Evolutionary conservation across 2,888 invertebrate species (phyloP).

Genomic region (Acholoe squamosa): DNA sequence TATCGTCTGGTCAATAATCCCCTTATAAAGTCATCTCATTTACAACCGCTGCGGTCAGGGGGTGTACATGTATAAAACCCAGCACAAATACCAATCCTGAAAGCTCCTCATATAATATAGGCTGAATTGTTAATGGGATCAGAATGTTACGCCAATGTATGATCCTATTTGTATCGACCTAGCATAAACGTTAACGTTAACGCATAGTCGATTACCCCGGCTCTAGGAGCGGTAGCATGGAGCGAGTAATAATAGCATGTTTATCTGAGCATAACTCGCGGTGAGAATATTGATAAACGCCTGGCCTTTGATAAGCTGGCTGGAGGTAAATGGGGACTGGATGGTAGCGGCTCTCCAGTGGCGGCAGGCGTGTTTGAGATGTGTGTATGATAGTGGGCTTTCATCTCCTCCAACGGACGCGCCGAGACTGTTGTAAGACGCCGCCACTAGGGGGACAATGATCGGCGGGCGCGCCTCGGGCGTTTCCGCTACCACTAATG

Average conservation of each 20-base stretch:
- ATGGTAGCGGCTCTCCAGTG: background rate
- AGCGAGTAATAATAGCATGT: constrained; percentile 23
- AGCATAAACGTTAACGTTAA: no score
- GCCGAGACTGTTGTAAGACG: background rate
- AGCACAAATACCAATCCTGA: no score
- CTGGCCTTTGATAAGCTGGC: background rate
- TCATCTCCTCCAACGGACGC: constrained; percentile 1
- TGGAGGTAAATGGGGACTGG: background rate
- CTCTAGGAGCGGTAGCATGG: no score
- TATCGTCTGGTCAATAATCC: no score
- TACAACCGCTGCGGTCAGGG: no score
- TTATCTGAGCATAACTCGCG: background rate
- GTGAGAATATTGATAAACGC: constrained; percentile 16
- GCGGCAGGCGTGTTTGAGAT: constrained; percentile 5
- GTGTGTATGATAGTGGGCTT: constrained; percentile 24
- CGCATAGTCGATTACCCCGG: no score
- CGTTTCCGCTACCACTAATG: constrained; percentile 31
- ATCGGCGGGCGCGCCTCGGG: constrained; percentile 17
- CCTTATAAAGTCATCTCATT: no score
- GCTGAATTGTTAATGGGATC: no score
- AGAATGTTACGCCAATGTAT: no score
- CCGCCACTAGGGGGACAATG: background rate
- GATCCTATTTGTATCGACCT: no score
- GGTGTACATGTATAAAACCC: no score
- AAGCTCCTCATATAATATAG: no score